phyloP scores from a whole-genome alignment of 2,888 invertebrate genomes.

The Latrodectus elegans region DNA sequence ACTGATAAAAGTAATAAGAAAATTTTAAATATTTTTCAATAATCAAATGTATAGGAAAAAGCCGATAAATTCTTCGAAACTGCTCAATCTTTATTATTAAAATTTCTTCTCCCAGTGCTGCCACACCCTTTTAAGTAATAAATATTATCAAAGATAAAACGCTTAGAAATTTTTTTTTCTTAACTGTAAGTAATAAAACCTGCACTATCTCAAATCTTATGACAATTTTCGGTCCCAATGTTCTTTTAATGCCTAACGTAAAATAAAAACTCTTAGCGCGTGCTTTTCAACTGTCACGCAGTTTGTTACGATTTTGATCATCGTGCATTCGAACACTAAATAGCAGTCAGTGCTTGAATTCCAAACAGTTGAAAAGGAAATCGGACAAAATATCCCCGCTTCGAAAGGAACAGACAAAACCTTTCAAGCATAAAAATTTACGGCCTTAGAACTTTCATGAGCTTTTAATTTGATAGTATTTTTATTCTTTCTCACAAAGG shows the following conservation, averaged over 20 bases:
- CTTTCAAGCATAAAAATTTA: constrained; percentile 1
- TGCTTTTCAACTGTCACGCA: background rate
- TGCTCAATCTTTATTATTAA: too few species aligned
- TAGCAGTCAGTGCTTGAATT: background rate
- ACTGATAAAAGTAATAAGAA: too few species aligned
- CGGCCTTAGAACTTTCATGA: background rate
- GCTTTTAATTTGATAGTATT: background rate
- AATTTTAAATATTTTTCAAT: too few species aligned
- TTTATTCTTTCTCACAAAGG: too few species aligned
- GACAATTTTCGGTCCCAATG: background rate
- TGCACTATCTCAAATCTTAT: background rate
- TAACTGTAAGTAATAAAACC: background rate
- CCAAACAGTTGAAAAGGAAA: background rate
- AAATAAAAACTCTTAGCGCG: background rate
- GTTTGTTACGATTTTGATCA: background rate
- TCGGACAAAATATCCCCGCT: background rate
- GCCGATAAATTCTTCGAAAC: too few species aligned
- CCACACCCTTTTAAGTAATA: too few species aligned
- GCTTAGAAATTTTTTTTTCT: background rate
- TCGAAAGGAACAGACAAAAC: background rate
- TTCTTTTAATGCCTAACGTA: background rate
- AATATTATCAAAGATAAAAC: too few species aligned
- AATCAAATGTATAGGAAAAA: too few species aligned
- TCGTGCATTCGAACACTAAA: background rate
- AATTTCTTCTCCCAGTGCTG: too few species aligned